Evolutionary conservation across 2,888 invertebrate genomes (phyloP).

Genomic region (Drosophila koepferae): DNA sequence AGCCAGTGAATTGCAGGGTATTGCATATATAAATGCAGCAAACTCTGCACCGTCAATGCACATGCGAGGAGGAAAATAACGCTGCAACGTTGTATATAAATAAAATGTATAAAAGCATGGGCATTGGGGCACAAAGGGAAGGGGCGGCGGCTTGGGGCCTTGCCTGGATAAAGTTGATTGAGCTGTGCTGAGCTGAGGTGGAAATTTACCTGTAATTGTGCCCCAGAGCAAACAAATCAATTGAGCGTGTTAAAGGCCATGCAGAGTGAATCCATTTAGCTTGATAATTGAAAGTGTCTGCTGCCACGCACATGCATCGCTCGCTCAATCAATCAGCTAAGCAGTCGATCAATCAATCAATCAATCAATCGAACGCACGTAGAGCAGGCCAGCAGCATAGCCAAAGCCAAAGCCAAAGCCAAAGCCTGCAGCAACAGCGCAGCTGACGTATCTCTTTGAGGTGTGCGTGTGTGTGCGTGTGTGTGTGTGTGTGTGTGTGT

Average conservation of each 20-base stretch:
- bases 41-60: constrained; percentile 40
- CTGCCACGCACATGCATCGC: neutral
- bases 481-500: no score
- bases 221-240: constrained; percentile 70
- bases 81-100: constrained; percentile 19
- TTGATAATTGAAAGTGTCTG: constrained; percentile 56
- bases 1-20: neutral
- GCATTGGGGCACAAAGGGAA: neutral
- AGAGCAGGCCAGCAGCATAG: constrained; percentile 11
- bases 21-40: constrained; percentile 9
- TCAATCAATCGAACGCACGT: constrained; percentile 36
- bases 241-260: constrained; percentile 67
- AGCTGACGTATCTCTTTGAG: constrained; percentile 2
- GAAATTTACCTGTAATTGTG: constrained; percentile 57
- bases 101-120: neutral
- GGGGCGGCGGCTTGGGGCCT: constrained; percentile 16
- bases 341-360: constrained; percentile 55
- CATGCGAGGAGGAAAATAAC: constrained; percentile 33
- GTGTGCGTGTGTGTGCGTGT: constrained; percentile 33
- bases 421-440: no score
- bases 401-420: neutral
- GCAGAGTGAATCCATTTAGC: neutral
- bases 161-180: constrained; percentile 44
- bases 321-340: constrained; percentile 54
- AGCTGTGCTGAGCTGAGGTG: constrained; percentile 15